Evolutionary conservation across 2,888 invertebrate genomes (phyloP), one percentile per base, ranked within the genome.

Genomic region (Lasioglossum figueresi): DNA sequence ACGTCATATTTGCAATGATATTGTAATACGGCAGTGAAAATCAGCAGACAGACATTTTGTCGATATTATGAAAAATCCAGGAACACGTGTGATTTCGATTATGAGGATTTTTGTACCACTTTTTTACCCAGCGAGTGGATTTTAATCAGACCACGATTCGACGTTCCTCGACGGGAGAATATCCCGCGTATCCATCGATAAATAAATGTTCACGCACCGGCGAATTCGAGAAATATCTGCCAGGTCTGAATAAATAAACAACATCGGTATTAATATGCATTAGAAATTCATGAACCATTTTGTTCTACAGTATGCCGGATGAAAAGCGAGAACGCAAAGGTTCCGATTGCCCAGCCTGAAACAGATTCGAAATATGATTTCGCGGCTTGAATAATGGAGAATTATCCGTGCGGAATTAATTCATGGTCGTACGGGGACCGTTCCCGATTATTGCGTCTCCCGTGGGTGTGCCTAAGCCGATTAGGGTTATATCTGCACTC

Each of bases 381-480:
- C 87, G 85, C 82, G 85, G 89, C 86, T 90, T 91, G 90, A 92
- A 92, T 92, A 92, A 93, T 92, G 88, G 92, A 92, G 91, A 92
- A 92, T 93, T 88, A 92, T 89, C 91, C 89, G 86, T 84, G 76
- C 72, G 89, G 87, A 92, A 93, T 89, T 91, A 90, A 92, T 93
- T 90, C 89, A 87, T 84, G 88, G 82, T 72, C 86, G 81, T 85
- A 86, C 80, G 77, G 87, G 84, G 86, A 84, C 72, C 84, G 81
- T 80, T 85, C 82, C 43, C 89, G 87, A 89, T 91, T 89, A 91
- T 88, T 89, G 87, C 86, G 78, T 83, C 79, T 80, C 84, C 80
- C 84, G 66, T 73, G 82, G 82, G 79, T 84, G 76, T 80, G 74
- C 73, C 70, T 75, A 80, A 86, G 80, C 85, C 87, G 88, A 90